Evolutionary conservation across 2,888 invertebrate species (phyloP), one percentile per base, ranked within the genome.

Genomic region (Hydroisotoma schaefferi): DNA sequence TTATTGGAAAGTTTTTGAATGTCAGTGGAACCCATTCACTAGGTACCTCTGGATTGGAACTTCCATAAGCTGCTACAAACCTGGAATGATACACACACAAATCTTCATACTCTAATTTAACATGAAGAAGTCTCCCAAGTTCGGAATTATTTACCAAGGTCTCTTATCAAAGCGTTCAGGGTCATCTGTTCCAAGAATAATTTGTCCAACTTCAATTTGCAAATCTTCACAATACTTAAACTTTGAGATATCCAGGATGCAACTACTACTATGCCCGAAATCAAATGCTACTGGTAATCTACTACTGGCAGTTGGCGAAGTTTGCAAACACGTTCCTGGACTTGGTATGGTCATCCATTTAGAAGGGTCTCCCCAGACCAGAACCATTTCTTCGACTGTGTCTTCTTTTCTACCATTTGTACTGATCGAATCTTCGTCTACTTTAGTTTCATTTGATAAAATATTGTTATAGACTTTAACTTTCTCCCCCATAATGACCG

Each of bases 401-500:
- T 20, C 23, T 38, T 57, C 49, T 20, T 51, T 28, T 28, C 28
- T 22, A 40, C 59, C 46, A 15, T 49, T 25, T 25, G 43, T 28
- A 58, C 55, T 28, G 40, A 25, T 54, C 4, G 29, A 26, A 23
- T n/a, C 25, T 27, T 46, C 47, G 15, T 44, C 6, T 2, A 12
- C 46, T n/a, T 15, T 53, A 29, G 29, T 40, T 3, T 27, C 48
- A 26, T 43, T 38, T 25, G 25, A 3, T 44, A 22, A 8, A 27
- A 8, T 18, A n/a, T n/a, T n/a, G n/a, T n/a, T n/a, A n/a, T n/a
- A n/a, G 5, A 20, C 49, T 8, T n/a, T 26, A 43, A 64, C 38
- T 62, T 76, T 74, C 23, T 64, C 74, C 15, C 82, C 83, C 55
- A 81, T 77, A 62, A 82, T 75, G 29, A 90, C 77, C 0, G 88